Percentiles rank a stretch among this genome's conserved stretches.
Conservation (phyloP, 2,797 vertebrate species). For the Remorina albescens region DNA sequence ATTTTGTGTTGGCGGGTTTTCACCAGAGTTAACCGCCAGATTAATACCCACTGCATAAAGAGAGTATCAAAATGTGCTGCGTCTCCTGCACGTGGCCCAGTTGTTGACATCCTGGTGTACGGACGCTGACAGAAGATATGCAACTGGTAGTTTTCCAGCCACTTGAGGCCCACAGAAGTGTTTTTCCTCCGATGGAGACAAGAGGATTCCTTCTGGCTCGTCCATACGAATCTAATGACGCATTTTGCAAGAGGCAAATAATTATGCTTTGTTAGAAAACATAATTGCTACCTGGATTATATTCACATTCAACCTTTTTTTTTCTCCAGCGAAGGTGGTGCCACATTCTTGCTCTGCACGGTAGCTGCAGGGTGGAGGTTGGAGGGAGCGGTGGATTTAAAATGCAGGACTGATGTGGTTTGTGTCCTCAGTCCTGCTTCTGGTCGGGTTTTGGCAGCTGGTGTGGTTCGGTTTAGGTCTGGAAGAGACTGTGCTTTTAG, state of each 20-base stretch:
- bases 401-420: not conserved
- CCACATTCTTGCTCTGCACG: not conserved
- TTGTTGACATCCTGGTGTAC: slow-evolving; percentile 19
- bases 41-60: slow-evolving; percentile 37
- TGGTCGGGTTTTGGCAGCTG: not conserved
- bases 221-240: not conserved
- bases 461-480: not conserved
- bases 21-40: slow-evolving; percentile 29
- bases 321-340: not conserved
- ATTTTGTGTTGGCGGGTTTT: slow-evolving; percentile 37
- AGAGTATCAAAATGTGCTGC: slow-evolving; percentile 24
- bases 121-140: slow-evolving; percentile 25
- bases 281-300: slow-evolving; percentile 6
- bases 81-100: slow-evolving; percentile 14
- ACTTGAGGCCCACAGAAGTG: not conserved
- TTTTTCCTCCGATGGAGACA: not conserved
- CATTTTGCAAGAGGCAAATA: not conserved
- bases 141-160: slow-evolving; percentile 17
- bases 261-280: not conserved
- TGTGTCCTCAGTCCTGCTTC: not conserved
- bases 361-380: not conserved
- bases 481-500: not conserved
- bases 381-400: not conserved
- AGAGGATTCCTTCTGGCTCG: not conserved
- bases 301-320: slow-evolving; percentile 12